phyloP scores from a whole-genome alignment of 1,140 invertebrate genomes.

The Protaetia brevitarsis region DNA sequence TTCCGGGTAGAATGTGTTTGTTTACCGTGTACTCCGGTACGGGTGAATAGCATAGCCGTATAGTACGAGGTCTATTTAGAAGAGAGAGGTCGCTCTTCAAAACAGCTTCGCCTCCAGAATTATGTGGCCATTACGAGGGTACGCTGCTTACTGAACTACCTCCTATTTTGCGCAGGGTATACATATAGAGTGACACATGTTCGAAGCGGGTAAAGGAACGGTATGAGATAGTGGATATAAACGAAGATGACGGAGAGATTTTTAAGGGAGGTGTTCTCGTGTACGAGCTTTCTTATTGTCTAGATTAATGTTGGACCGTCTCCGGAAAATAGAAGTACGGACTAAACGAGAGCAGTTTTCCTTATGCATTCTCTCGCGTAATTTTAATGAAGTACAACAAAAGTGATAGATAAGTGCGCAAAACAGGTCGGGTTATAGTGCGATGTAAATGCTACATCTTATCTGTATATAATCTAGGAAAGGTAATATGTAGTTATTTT shows the following conservation, averaged over 20 bases:
- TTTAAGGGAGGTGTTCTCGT: not conserved
- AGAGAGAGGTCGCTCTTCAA: not conserved
- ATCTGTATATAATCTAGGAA: no score
- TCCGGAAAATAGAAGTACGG: no score
- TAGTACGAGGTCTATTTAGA: constrained; percentile 16
- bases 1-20: not conserved
- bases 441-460: no score
- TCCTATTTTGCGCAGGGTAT: not conserved
- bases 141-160: not conserved
- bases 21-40: not conserved
- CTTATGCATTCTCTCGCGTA: no score
- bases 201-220: not conserved
- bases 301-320: no score
- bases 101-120: not conserved
- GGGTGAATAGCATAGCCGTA: no score
- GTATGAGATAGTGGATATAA: not conserved
- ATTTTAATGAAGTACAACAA: no score
- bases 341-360: no score
- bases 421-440: no score
- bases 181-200: not conserved
- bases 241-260: not conserved
- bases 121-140: not conserved
- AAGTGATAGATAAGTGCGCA: no score
- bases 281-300: no score
- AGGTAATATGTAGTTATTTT: no score